Conservation (phyloP, 2,113 vertebrate genomes). For the Pteropus alecto region DNA sequence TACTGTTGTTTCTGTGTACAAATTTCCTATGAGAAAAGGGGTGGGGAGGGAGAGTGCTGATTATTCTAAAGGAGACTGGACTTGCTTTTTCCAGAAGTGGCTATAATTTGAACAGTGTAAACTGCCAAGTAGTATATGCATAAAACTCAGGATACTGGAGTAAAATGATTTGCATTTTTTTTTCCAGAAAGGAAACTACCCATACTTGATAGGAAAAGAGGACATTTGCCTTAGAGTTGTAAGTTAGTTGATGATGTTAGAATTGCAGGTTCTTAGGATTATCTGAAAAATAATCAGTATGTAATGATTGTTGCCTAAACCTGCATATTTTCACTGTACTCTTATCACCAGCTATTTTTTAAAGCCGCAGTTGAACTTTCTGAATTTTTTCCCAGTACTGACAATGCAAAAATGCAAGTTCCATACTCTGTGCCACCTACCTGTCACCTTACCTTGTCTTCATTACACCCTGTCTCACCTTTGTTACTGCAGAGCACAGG, state of each 20-base stretch:
- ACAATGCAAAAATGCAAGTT: conserved; percentile 69
- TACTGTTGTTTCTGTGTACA: background rate
- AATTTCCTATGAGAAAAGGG: background rate
- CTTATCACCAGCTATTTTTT: background rate
- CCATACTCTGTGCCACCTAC: conserved; percentile 62
- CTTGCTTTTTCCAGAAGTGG: background rate
- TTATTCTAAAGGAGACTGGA: background rate
- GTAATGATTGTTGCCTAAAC: background rate
- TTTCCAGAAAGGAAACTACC: background rate
- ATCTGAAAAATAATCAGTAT: background rate
- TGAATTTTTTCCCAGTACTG: background rate
- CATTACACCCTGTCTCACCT: background rate
- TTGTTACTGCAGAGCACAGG: conserved; percentile 73
- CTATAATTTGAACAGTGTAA: background rate
- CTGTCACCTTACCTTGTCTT: background rate
- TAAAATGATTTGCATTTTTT: background rate
- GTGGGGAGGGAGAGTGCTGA: background rate
- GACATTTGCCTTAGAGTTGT: background rate
- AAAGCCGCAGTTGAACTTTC: conserved; percentile 55
- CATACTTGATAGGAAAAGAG: background rate
- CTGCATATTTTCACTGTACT: background rate
- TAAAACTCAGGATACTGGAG: background rate
- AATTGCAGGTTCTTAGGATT: background rate
- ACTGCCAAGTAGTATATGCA: background rate
- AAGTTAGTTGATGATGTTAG: background rate